Base-by-base conservation (phyloP, 1,140 invertebrate species). In the Drosophila eugracilis region DNA sequence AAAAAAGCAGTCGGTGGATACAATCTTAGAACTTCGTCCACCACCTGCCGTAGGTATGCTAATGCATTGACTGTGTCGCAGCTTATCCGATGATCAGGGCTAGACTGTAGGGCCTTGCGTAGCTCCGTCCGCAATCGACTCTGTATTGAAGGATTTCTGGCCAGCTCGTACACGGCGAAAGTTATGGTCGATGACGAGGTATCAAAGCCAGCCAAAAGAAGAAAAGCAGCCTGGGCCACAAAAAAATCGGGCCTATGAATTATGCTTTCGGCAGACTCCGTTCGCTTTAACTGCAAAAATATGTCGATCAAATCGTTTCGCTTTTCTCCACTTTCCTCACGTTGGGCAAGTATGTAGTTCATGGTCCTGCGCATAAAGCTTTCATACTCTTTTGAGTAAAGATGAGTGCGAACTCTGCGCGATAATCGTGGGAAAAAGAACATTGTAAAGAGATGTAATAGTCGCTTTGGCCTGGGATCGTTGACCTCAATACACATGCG, bases 121-220 rank as follows among this genome's bases (percentile, higher is more conserved):
- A 93, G 66, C 76, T 93, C 92, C 3, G 81, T 41, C 3, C 92
- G 62, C 2, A 93, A 36, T 47, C 92, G 92, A 0, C 77, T 30
- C 58, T 94, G 93, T 2, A 92, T 74, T 0, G 89, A 81, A 0
- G 77, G 78, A 22, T 92, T 76, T 21, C 86, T 78, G 3, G 93
- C 92, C 22, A 94, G 42, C 62, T 93, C 92, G 67, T 93, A 94
- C 1, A 93, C 45, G 0, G 92, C 85, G 69, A 92, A 92, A 0
- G 88, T 86, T 5, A 92, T 90, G 0, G 92, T 92, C 0, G 92
- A 91, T 0, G 92, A 90, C 2, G 93, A 92, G 0, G 93, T 93
- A 37, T 93, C 93, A 52, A 91, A 93, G 5, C 93, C 93, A 32
- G 93, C 95, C 1, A 93, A 73, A 49, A 95, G 94, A 66, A 96